These are phyloP conservation scores for Arctia plantaginis DNA, from an alignment of 2,888 invertebrate species.

Conservation along the genomic window DNA sequence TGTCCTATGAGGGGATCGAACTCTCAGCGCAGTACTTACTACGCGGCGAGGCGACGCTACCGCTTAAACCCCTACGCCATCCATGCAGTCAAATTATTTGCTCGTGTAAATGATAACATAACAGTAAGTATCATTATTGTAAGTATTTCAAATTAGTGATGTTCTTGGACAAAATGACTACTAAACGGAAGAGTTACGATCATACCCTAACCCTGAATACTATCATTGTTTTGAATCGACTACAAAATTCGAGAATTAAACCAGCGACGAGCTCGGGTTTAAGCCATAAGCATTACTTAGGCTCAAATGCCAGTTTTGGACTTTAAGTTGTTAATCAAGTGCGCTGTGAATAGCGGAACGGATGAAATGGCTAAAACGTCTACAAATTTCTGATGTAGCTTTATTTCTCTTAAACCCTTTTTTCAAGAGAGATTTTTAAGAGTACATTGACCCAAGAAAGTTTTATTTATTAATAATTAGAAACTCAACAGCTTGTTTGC, in stretches of 20 bases:
- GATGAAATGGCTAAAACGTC: slow-evolving; percentile 26
- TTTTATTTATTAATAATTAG: too few species aligned
- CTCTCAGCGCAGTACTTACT: too few species aligned
- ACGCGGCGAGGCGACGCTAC: too few species aligned
- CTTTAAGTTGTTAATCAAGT: slow-evolving; percentile 34
- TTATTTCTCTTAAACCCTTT: slow-evolving; percentile 26
- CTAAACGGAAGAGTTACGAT: background rate
- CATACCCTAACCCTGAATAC: slow-evolving; percentile 1
- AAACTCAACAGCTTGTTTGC: too few species aligned
- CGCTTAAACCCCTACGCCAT: too few species aligned
- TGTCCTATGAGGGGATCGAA: too few species aligned
- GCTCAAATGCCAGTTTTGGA: slow-evolving; percentile 38
- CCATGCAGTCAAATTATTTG: background rate
- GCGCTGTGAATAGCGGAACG: slow-evolving; percentile 38
- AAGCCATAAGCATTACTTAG: slow-evolving; percentile 40
- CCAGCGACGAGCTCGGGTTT: slow-evolving; percentile 15
- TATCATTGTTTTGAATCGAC: slow-evolving; percentile 7
- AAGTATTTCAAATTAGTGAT: background rate
- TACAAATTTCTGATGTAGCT: slow-evolving; percentile 33
- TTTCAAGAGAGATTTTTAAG: background rate
- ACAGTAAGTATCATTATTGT: background rate
- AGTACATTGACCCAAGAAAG: background rate
- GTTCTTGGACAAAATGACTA: background rate
- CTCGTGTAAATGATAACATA: too few species aligned
- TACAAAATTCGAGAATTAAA: slow-evolving; percentile 30